Percentiles rank a stretch among this genome's conserved stretches.
Conservation (phyloP, 2,888 invertebrate species). For the Acanthosepion lycidas region DNA sequence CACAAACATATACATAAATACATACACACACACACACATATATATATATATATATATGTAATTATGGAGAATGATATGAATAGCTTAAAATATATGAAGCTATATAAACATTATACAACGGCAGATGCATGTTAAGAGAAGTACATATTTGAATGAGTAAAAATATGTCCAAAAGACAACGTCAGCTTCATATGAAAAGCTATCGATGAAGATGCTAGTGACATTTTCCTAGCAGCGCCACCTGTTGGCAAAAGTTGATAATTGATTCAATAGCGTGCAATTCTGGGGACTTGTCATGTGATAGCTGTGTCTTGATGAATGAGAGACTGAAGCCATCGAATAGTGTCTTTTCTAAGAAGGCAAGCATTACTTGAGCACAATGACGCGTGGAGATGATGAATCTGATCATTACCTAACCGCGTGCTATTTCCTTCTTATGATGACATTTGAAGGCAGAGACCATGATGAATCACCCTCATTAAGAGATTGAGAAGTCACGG, state of each 20-base stretch:
- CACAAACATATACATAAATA: too few species aligned
- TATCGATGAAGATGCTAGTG: neutral
- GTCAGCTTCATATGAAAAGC: neutral
- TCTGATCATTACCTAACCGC: slow-evolving; percentile 33
- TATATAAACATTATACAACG: too few species aligned
- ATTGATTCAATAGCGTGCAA: slow-evolving; percentile 33
- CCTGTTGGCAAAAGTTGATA: slow-evolving; percentile 14
- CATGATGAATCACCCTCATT: slow-evolving; percentile 33
- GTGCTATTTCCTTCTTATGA: neutral
- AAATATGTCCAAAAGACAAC: neutral
- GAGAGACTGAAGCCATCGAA: slow-evolving; percentile 17
- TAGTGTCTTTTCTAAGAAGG: slow-evolving; percentile 6
- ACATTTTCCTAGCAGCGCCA: neutral
- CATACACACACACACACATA: too few species aligned
- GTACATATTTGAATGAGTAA: too few species aligned
- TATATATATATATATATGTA: too few species aligned
- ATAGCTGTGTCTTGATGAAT: neutral
- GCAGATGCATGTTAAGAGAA: too few species aligned
- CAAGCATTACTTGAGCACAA: neutral
- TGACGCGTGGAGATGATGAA: slow-evolving; percentile 10
- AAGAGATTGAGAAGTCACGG: neutral
- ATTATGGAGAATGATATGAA: too few species aligned
- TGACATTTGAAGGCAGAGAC: slow-evolving; percentile 9
- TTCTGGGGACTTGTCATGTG: slow-evolving; percentile 8
- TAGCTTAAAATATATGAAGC: too few species aligned